A percentile compares a stretch with the other conserved stretches of the same genome.
Evolutionary conservation across 2,888 invertebrate genomes (phyloP).

Genomic region (Ametastegia equiseti): DNA sequence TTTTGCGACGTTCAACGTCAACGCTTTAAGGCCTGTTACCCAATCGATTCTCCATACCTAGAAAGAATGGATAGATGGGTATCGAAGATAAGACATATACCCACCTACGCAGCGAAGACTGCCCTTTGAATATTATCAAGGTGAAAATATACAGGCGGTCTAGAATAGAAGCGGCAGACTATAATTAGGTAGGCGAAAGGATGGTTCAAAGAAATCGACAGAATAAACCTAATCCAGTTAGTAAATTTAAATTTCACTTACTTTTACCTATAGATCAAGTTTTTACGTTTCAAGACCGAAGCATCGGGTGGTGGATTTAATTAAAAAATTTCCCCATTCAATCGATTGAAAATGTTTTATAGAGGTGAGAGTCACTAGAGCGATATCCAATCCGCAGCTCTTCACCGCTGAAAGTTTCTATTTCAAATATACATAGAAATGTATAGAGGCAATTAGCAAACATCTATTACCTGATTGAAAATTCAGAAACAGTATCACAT

Average conservation of each 20-base stretch:
- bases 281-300: neutral
- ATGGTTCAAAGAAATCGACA: slow-evolving; percentile 19
- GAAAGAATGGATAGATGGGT: slow-evolving; percentile 12
- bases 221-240: slow-evolving; percentile 7
- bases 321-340: neutral
- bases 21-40: slow-evolving; percentile 2
- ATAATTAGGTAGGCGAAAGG: slow-evolving; percentile 2
- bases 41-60: slow-evolving; percentile 21
- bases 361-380: neutral
- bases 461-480: too few species aligned
- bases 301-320: neutral
- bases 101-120: neutral
- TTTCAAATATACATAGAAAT: too few species aligned
- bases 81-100: slow-evolving; percentile 1
- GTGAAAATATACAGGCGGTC: slow-evolving; percentile 16
- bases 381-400: neutral
- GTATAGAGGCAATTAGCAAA: too few species aligned
- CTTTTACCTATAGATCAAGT: neutral
- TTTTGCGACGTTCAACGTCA: slow-evolving; percentile 2
- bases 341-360: neutral
- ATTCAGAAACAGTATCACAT: too few species aligned
- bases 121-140: slow-evolving; percentile 8
- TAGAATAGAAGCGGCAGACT: neutral
- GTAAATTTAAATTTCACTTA: slow-evolving; percentile 13
- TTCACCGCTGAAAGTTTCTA: neutral